A percentile compares a stretch with the other conserved stretches of the same genome.
Conservation (phyloP, 2,113 vertebrate species). For the Lanius ludovicianus region DNA sequence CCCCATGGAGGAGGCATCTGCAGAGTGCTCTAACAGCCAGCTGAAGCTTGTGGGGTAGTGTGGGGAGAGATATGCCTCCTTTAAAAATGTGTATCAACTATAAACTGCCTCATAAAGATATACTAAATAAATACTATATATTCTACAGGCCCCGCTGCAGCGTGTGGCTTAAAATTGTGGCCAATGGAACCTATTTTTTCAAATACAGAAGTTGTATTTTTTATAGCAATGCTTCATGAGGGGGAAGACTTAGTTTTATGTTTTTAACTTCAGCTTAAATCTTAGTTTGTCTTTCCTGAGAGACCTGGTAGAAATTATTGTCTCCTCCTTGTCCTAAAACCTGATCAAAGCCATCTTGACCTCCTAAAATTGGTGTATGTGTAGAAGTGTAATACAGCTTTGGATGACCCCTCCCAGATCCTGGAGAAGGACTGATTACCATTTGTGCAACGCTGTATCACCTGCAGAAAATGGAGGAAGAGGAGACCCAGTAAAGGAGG, state of each 20-base stretch:
- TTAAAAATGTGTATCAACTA: neutral
- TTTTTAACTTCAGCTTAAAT: neutral
- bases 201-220: conserved; percentile 53
- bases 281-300: conserved; percentile 18
- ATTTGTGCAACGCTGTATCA: neutral
- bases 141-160: neutral
- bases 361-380: neutral
- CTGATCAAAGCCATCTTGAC: neutral
- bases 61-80: neutral
- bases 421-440: neutral
- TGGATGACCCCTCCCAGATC: neutral
- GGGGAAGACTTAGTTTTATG: neutral
- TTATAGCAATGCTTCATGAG: conserved; percentile 24
- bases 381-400: neutral
- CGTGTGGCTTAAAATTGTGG: conserved; percentile 17
- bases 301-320: neutral
- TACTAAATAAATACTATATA: conserved; percentile 42
- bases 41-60: accelerated
- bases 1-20: accelerated
- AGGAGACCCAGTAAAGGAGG: neutral
- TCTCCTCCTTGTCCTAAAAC: neutral
- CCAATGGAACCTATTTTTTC: conserved; percentile 29
- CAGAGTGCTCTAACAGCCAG: neutral
- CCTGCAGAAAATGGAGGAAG: neutral
- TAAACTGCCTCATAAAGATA: neutral